These are phyloP conservation scores for Oreohelix idahoensis DNA, from an alignment of 1,140 invertebrate species.

Conservation along the genomic window DNA sequence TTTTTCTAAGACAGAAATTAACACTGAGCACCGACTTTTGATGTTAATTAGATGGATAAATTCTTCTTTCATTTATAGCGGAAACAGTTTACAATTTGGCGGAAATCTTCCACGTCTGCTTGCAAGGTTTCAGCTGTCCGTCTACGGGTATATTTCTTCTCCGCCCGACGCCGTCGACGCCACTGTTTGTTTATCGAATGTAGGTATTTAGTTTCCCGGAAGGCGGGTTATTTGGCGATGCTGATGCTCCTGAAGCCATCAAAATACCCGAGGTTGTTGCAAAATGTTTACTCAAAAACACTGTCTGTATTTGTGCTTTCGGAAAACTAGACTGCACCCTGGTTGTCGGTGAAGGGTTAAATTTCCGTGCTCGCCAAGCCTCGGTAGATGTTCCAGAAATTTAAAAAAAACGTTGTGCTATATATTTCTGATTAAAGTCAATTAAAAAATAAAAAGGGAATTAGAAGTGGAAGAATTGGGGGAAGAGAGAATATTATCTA, in stretches of 20 bases:
- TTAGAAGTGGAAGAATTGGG: no score
- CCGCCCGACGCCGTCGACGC: background rate
- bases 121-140: background rate
- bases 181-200: background rate
- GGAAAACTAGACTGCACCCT: background rate
- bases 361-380: background rate
- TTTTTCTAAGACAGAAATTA: no score
- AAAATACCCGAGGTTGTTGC: background rate
- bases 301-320: background rate
- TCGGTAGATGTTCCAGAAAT: background rate
- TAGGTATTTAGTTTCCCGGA: background rate
- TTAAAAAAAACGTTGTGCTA: background rate
- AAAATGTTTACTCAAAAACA: constrained; percentile 5
- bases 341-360: background rate
- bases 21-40: no score
- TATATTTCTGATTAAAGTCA: no score
- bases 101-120: no score
- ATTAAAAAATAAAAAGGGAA: no score
- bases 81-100: no score
- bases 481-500: no score
- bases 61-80: no score
- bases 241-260: background rate
- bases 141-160: background rate
- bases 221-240: background rate
- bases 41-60: no score